Percentiles rank a stretch among this genome's conserved stretches.
Conservation (phyloP, 2,797 vertebrate species). For the Ispidina picta region DNA sequence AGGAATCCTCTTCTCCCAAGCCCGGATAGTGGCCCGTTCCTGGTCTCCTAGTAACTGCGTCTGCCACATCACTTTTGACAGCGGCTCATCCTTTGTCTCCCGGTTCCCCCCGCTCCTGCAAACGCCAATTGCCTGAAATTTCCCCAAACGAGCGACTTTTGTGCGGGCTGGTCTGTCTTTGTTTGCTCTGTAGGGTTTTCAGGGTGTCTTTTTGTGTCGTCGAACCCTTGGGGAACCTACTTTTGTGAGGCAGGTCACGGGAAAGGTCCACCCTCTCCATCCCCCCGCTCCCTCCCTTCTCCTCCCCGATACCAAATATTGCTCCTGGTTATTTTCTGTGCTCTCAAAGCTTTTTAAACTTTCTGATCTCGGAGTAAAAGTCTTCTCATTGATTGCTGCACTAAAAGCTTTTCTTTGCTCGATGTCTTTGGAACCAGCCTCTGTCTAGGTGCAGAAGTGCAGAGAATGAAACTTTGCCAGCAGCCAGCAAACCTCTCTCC, state of each 20-base stretch:
- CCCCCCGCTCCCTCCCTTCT: too few relatives aligned
- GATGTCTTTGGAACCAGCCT: background rate
- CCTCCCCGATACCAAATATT: background rate
- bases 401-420: background rate
- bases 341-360: background rate
- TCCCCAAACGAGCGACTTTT: background rate
- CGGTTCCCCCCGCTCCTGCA: background rate
- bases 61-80: background rate
- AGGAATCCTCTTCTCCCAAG: constrained; percentile 39
- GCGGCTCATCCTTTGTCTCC: constrained; percentile 29
- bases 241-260: background rate
- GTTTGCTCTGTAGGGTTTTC: background rate
- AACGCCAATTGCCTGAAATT: background rate
- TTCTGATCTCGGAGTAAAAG: background rate
- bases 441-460: background rate
- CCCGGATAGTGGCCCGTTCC: constrained; percentile 23
- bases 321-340: background rate
- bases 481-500: background rate
- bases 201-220: background rate
- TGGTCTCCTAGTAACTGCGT: constrained; percentile 49
- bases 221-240: fast-evolving
- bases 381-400: background rate
- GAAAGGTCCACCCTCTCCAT: background rate
- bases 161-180: background rate
- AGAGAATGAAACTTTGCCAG: background rate